Evolutionary conservation across 2,888 invertebrate genomes (phyloP), one percentile per base, ranked within the genome.

Genomic region (Tanytarsus gracilentus): DNA sequence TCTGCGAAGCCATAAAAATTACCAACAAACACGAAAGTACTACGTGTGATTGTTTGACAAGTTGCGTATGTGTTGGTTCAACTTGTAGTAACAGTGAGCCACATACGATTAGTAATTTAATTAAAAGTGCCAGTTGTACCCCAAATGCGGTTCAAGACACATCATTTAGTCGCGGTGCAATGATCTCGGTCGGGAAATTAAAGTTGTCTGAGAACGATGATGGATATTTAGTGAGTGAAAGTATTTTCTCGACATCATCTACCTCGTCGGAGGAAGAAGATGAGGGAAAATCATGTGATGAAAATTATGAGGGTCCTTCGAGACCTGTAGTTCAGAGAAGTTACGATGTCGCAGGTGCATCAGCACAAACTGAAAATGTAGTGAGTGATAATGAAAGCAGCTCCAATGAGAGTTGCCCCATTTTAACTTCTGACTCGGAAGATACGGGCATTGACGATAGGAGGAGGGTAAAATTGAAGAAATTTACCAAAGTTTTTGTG

Each of bases 401-500:
- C 63, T 74, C 81, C 3, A 70, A 78, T 1, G 75, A 76, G 44
- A 63, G 69, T 23, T 69, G 69, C 11, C 68, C 71, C 4, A 70
- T 68, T 7, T 71, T 71, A 26, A 71, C 72, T 2, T n/a, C n/a
- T 23, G 78, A 78, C 64, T 76, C 74, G 16, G 77, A 78, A 65
- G 78, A 78, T 64, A 77, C 77, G 0, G 83, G 82, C 11, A 77
- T 69, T 64, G 80, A 70, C 68, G 81, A 70, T 68, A 82, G 70
- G 74, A 77, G 68, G 1, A 75, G 76, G 53, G 72, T 76, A 9
- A 77, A 77, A 64, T 67, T 72, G 8, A 76, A 76, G 56, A 71
- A 74, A 36, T 85, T 85, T 67, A 82, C 82, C 30, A 78, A 83
- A 61, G 82, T 85, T 16, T 84, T 84, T 68, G 80, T 84, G 1